A percentile compares a stretch with the other conserved stretches of the same genome.
phyloP scores from a whole-genome alignment of 2,113 vertebrate genomes.

The Cnemophilus loriae region DNA sequence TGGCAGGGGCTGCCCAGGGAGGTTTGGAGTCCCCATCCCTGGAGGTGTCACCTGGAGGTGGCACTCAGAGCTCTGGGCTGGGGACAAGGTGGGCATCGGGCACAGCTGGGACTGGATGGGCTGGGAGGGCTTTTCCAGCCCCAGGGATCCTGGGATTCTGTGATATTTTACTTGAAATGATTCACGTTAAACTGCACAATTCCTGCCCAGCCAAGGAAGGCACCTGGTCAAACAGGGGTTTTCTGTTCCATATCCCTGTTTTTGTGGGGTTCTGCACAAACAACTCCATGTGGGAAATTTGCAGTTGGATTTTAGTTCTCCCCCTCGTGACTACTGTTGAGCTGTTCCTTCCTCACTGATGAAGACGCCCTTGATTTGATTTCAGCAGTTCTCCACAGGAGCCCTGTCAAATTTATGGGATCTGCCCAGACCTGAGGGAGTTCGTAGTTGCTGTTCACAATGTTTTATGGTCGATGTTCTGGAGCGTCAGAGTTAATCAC shows the following conservation, averaged over 20 bases:
- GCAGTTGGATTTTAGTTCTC: background rate
- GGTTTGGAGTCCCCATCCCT: background rate
- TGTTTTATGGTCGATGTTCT: background rate
- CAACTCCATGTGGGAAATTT: background rate
- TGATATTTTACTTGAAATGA: background rate
- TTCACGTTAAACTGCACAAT: background rate
- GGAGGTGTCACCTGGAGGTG: background rate
- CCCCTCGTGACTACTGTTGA: background rate
- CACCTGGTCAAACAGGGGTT: background rate
- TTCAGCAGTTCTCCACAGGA: background rate
- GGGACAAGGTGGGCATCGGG: background rate
- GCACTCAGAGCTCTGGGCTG: background rate
- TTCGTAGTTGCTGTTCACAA: background rate
- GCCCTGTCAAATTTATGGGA: background rate
- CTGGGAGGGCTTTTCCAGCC: background rate
- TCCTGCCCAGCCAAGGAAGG: background rate
- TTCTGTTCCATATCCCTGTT: background rate
- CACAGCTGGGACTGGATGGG: rapidly evolving
- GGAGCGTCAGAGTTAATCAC: background rate
- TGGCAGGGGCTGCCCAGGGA: background rate
- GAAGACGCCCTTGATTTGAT: background rate
- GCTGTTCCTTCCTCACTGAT: background rate
- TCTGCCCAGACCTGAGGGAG: background rate
- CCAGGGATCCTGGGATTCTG: background rate
- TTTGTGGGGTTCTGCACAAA: background rate